Base-by-base conservation (phyloP, 1,140 invertebrate species). In the Vollenhovia emeryi region DNA sequence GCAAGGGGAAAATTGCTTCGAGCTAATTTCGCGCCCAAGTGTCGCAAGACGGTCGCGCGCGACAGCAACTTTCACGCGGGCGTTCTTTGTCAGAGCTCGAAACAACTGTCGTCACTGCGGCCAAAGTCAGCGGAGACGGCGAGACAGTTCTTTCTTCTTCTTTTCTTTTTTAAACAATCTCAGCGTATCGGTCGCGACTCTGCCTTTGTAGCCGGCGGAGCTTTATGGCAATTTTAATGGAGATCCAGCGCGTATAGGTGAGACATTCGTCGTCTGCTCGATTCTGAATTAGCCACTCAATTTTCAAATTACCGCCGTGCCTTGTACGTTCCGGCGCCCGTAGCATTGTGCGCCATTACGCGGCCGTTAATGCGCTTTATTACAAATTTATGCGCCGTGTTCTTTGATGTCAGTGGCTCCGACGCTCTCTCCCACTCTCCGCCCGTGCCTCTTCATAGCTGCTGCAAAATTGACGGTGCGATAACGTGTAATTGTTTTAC, bases 401-500 rank as follows among this genome's bases (percentile, higher is more conserved):
- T 59, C 71, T 80, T 69, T 78, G 86, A 60, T 87, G 64, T 88
- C 85, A 74, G 62, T 69, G 40, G n/a, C 84, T 62, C 55, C n/a
- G 74, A 40, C 82, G 45, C 45, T 74, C 80, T 33, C 45, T 66
- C 11, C 74, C 36, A 15, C 66, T 43, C 30, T 43, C 36, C 64
- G 60, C 86, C 60, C 27, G 8, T 40, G 18, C 24, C n/a, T 36
- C 60, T 9, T 33, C 43, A 30, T 24, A 27, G 9, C 33, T 18
- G 40, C 43, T 75, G 45, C 36, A 75, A 75, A 74, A 83, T 73
- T 82, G 87, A 86, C 79, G 68, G 75, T 40, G 68, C 59, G 68
- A 82, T 60, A 84, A 76, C 84, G 84, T 83, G 84, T 91, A 92
- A 92, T 92, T 92, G 91, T 92, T 92, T 92, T 89, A 90, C 84